Evolutionary conservation across 2,888 invertebrate species (phyloP).

Genomic region (Rutpela maculata): DNA sequence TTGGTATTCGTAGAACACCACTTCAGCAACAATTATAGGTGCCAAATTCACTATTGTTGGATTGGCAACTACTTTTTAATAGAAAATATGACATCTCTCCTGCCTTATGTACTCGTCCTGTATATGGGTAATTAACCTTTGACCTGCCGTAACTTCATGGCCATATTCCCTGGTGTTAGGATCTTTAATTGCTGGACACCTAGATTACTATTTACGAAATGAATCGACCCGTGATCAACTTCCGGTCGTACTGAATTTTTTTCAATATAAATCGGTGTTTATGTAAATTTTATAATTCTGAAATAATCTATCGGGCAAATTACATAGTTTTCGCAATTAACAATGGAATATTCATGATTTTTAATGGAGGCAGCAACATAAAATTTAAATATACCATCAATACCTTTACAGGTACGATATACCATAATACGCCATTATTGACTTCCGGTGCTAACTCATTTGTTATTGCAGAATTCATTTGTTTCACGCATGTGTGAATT

Average conservation of each 20-base stretch:
- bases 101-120: too few relatives aligned
- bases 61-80: too few relatives aligned
- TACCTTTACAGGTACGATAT: slow-evolving; percentile 41
- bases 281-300: slow-evolving; percentile 52
- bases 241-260: slow-evolving; percentile 50
- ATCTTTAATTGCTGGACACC: background rate
- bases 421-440: slow-evolving; percentile 66
- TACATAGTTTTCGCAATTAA: slow-evolving; percentile 56
- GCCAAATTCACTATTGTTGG: too few relatives aligned
- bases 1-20: too few relatives aligned
- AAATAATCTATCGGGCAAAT: slow-evolving; percentile 55
- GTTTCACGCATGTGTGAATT: slow-evolving; percentile 71
- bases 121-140: background rate
- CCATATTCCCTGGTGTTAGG: background rate
- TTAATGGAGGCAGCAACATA: slow-evolving; percentile 52
- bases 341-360: slow-evolving; percentile 57
- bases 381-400: slow-evolving; percentile 54
- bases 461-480: slow-evolving; percentile 71
- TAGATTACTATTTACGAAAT: slow-evolving; percentile 35
- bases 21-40: too few relatives aligned
- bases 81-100: too few relatives aligned
- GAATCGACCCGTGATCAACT: slow-evolving; percentile 43
- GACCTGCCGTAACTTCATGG: background rate
- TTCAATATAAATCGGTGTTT: slow-evolving; percentile 52
- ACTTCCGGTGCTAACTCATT: slow-evolving; percentile 71